phyloP scores from a whole-genome alignment of 2,113 vertebrate genomes.

The Ceyx cyanopectus region DNA sequence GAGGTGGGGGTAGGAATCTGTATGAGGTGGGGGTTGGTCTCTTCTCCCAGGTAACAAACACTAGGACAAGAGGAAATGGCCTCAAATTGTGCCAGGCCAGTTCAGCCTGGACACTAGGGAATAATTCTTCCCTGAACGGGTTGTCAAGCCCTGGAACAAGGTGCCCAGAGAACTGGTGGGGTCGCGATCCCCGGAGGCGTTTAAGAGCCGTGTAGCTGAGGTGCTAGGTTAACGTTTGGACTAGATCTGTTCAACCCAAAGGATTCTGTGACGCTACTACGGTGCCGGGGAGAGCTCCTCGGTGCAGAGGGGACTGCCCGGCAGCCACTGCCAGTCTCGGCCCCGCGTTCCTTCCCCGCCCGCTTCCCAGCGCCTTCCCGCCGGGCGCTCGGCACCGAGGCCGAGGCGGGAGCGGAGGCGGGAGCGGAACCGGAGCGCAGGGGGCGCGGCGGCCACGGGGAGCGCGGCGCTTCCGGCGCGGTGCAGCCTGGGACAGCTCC shows the following conservation, averaged over 20 bases:
- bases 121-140: background rate
- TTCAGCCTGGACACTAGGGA: background rate
- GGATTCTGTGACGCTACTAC: too few species aligned
- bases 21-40: too few species aligned
- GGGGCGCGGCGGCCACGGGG: background rate
- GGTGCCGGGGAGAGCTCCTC: fast-evolving
- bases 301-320: fast-evolving
- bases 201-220: background rate
- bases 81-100: background rate
- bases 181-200: background rate
- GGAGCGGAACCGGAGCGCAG: too few species aligned
- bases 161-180: background rate
- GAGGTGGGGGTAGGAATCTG: background rate
- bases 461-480: background rate
- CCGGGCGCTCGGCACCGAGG: too few species aligned
- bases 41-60: background rate
- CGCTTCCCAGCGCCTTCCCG: too few species aligned
- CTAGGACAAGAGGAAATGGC: background rate
- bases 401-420: too few species aligned
- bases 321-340: fast-evolving
- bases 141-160: background rate
- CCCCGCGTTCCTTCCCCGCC: background rate
- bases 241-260: background rate
- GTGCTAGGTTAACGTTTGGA: background rate
- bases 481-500: background rate